These are phyloP conservation scores for Xylocopa sonorina DNA, from an alignment of 1,140 invertebrate species.

Conservation along the genomic window DNA sequence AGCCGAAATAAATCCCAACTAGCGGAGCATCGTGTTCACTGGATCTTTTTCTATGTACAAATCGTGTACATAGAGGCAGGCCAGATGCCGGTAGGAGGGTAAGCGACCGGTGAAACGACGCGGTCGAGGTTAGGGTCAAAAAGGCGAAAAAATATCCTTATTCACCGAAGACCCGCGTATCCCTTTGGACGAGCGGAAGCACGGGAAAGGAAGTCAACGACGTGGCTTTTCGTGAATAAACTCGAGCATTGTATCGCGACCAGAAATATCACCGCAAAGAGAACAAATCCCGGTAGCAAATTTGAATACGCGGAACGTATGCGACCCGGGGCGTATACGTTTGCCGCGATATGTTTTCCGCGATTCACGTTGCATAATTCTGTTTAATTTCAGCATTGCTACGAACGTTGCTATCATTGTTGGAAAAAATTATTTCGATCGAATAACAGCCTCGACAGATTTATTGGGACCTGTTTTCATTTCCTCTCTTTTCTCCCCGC, in stretches of 20 bases:
- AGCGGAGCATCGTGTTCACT: constrained; percentile 33
- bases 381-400: too few species aligned
- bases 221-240: constrained; percentile 47
- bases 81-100: background rate
- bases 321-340: background rate
- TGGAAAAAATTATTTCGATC: background rate
- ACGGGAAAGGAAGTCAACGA: constrained; percentile 25
- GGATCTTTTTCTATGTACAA: constrained; percentile 31
- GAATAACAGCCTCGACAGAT: background rate
- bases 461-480: background rate
- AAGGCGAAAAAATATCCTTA: constrained; percentile 54
- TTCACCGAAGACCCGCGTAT: constrained; percentile 22
- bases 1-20: constrained; percentile 39
- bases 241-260: constrained; percentile 35
- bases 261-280: constrained; percentile 36
- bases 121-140: constrained; percentile 14
- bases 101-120: constrained; percentile 15
- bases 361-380: background rate
- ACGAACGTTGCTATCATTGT: too few species aligned
- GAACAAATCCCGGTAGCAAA: constrained; percentile 19
- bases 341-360: background rate
- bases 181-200: constrained; percentile 35
- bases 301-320: background rate
- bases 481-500: background rate
- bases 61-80: background rate